Evolutionary conservation across 2,113 vertebrate genomes (phyloP), one percentile per base, ranked within the genome.

Genomic region (Dasyurus viverrinus): DNA sequence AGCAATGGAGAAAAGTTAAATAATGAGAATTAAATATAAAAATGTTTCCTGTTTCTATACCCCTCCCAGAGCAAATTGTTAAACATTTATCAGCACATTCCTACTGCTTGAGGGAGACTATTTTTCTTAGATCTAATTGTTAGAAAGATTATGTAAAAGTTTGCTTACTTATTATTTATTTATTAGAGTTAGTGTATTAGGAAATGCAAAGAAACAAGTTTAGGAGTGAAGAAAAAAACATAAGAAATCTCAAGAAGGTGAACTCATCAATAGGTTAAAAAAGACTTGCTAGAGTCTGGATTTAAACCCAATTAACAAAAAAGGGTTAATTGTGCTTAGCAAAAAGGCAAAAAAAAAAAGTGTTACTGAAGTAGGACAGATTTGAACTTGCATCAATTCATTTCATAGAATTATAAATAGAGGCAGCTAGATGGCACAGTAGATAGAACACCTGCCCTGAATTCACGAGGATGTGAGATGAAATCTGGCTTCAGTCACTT

Each of bases 281-380:
- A 68, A 68, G 60, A 68, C 30, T 36, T 68, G 30, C 12, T 16
- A 68, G 12, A 68, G 11, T 36, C 60, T 68, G 30, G 12, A 60
- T 60, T 60, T 30, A 27, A 68, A 36, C 0, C 11, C 12, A 94
- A 36, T 90, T 19, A 89, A 89, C 26, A 90, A 54, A 52, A 89
- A 53, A 23, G 2, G 36, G 89, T 23, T 23, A 92, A 30, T 2
- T 11, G 50, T 25, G 14, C 23, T 26, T 4, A 53, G 22, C 55
- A 27, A 94, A 25, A 90, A 90, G 90, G 27, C 50, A 22, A 47
- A 47, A 89, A 24, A 46, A 9, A 94, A n/a, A n/a, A n/a, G n/a
- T 55, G 93, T 94, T 68, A 89, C 19, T 54, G 2, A 84, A 92
- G 11, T 84, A 30, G 42, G 68, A 91, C 36, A 93, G 91, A 90